Percentiles rank a stretch among this genome's conserved stretches.
These are phyloP conservation scores for Amphipyra tragopoginis DNA, from an alignment of 2,888 invertebrate species.

Conservation along the genomic window DNA sequence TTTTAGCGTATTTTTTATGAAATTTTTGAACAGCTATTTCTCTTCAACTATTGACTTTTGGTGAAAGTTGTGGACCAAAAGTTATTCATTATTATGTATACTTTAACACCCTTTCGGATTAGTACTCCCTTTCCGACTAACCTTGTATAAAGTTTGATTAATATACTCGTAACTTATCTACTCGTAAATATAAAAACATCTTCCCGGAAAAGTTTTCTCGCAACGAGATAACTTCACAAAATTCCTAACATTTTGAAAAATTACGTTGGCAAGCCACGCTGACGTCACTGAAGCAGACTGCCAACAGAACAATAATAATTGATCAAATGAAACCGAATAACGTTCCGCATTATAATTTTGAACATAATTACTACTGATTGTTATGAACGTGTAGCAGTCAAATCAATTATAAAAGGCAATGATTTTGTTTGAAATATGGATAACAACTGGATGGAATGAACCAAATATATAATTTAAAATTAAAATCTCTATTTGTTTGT, in stretches of 20 bases:
- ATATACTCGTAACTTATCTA: not conserved
- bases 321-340: not conserved
- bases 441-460: not conserved
- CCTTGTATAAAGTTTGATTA: not conserved
- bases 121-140: too few species aligned
- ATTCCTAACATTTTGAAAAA: not conserved
- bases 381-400: conserved; percentile 13
- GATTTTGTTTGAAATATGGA: conserved; percentile 3
- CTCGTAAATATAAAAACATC: conserved; percentile 1
- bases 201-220: not conserved
- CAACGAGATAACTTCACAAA: conserved; percentile 2
- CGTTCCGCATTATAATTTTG: conserved; percentile 7
- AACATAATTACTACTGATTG: conserved; percentile 11
- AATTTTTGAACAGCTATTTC: too few species aligned
- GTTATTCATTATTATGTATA: too few species aligned
- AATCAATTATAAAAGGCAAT: conserved; percentile 28
- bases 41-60: too few species aligned
- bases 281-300: not conserved
- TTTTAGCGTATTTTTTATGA: too few species aligned
- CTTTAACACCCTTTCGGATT: too few species aligned
- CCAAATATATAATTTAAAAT: too few species aligned
- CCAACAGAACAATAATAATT: not conserved
- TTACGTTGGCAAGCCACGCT: not conserved
- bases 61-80: too few species aligned
- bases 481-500: too few species aligned